Evolutionary conservation across 2,113 vertebrate genomes (phyloP), one percentile per base, ranked within the genome.

Genomic region (Limnothrissa miodon): DNA sequence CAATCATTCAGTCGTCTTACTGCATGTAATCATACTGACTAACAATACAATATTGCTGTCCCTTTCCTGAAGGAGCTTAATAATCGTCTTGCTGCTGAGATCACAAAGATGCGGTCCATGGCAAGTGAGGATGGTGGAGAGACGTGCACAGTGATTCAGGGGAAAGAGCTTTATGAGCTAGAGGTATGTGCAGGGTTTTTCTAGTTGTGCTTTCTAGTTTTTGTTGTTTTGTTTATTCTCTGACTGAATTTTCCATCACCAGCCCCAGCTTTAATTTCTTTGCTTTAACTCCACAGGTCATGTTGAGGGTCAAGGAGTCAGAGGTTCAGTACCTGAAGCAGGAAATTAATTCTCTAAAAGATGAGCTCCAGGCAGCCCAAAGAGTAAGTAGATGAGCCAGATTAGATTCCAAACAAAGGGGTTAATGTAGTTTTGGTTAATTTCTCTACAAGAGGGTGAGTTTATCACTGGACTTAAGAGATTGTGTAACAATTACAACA

Each of bases 271-370:
- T 5, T 11, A 36, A 36, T 74, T 17, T 13, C 13, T 74, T 17
- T 74, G 29, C 29, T 33, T 29, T 74, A 8, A 36, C 36, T 17
- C 17, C 51, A 13, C 78, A 96, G 95, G 95, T 96, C 44, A 95
- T 96, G 95, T 78, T 95, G 87, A 90, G 95, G 85, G 95, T 96
- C 81, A 96, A 96, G 86, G 95, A 96, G 88, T 96, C 95, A 0
- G 95, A 96, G 86, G 94, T 95, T 59, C 95, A 95, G 90, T 96
- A 96, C 89, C 90, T 95, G 87, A 96, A 96, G 85, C 95, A 96
- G 89, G 95, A 96, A 89, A 96, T 96, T 84, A 96, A 96, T 88
- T 95, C 95, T 59, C 86, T 96, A 46, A 96, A 95, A 84, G 95
- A 96, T 6, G 95, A 96, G 88, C 94, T 96, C 59, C 95, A 96